Evolutionary conservation across 2,888 invertebrate genomes (phyloP).

Genomic region (Agrochola macilenta): DNA sequence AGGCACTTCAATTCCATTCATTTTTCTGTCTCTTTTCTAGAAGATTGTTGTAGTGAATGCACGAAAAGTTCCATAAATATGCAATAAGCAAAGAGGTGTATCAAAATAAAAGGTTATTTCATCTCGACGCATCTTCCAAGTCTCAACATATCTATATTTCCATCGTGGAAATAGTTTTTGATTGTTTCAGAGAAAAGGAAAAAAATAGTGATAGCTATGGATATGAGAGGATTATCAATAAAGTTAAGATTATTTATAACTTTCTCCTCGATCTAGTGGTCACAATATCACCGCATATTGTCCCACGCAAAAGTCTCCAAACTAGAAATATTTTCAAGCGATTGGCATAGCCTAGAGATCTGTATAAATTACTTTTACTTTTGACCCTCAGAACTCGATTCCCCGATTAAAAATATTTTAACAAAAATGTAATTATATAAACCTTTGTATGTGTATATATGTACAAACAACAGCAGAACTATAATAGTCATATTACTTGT

Average conservation of each 20-base stretch:
- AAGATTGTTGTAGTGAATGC: conserved; percentile 17
- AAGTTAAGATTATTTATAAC: conserved; percentile 5
- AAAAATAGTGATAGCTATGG: conserved; percentile 12
- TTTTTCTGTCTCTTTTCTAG: conserved; percentile 8
- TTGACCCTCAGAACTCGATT: too few relatives aligned
- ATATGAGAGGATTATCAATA: neutral
- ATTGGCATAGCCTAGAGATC: too few relatives aligned
- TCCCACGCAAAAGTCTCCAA: neutral
- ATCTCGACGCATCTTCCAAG: conserved; percentile 14
- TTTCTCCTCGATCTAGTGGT: neutral
- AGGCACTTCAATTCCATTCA: conserved; percentile 25
- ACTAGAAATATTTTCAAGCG: neutral
- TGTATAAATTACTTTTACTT: too few relatives aligned
- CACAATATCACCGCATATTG: neutral
- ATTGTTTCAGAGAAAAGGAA: conserved; percentile 24
- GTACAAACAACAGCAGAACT: conserved; percentile 5
- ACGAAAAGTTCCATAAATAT: conserved; percentile 42
- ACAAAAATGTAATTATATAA: neutral
- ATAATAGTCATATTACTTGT: conserved; percentile 53
- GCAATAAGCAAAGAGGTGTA: conserved; percentile 61
- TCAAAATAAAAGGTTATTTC: conserved; percentile 56
- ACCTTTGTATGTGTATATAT: neutral
- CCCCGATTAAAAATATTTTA: neutral
- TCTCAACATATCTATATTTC: conserved; percentile 22
- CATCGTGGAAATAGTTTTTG: conserved; percentile 15